Percentiles rank a stretch among this genome's conserved stretches.
These are phyloP conservation scores for Nipponacmea schrenckii DNA, from an alignment of 2,888 invertebrate genomes.

Conservation along the genomic window DNA sequence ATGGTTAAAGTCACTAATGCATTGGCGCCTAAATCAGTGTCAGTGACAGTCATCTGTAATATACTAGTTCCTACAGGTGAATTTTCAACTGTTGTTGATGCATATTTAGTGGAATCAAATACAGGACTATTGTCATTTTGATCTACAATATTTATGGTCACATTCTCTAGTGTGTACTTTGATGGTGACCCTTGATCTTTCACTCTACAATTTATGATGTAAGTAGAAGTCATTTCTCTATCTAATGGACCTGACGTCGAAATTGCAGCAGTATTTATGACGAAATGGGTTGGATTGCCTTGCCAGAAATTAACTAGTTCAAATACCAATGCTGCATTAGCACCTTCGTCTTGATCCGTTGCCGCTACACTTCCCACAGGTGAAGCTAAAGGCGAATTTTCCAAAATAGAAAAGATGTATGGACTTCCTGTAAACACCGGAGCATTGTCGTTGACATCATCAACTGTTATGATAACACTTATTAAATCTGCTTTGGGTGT, in stretches of 20 bases:
- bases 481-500: slow-evolving; percentile 33
- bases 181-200: slow-evolving; percentile 45
- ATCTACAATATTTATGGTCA: slow-evolving; percentile 49
- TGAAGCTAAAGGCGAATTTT: slow-evolving; percentile 43
- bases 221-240: slow-evolving; percentile 40
- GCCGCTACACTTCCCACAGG: slow-evolving; percentile 42
- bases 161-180: slow-evolving; percentile 39
- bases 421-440: slow-evolving; percentile 44
- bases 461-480: slow-evolving; percentile 45
- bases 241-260: slow-evolving; percentile 38
- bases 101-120: slow-evolving; percentile 40
- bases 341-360: slow-evolving; percentile 46
- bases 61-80: slow-evolving; percentile 40
- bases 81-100: slow-evolving; percentile 44
- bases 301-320: slow-evolving; percentile 31
- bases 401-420: slow-evolving; percentile 45
- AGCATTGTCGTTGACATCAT: slow-evolving; percentile 53
- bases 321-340: slow-evolving; percentile 41
- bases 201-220: slow-evolving; percentile 41
- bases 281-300: slow-evolving; percentile 31
- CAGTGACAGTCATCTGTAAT: slow-evolving; percentile 42
- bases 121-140: slow-evolving; percentile 56
- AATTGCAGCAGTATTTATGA: slow-evolving; percentile 34
- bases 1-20: slow-evolving; percentile 46
- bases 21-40: slow-evolving; percentile 49